Conservation (phyloP, 2,888 invertebrate genomes). For the Belgica antarctica region DNA sequence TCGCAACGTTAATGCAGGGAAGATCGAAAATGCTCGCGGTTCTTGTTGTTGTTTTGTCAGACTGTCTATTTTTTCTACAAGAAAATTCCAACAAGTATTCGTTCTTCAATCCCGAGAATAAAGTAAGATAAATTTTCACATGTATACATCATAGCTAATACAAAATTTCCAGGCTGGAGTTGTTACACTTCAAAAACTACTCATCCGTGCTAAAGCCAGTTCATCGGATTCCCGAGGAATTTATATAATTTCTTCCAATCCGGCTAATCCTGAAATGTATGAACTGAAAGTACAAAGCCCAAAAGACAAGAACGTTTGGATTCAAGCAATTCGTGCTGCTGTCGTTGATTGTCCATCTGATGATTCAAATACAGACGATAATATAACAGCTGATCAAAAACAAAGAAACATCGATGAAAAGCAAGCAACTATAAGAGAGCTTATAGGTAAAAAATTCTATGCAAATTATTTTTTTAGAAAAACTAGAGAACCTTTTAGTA, state of each 20-base stretch:
- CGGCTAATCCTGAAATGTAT: conserved; percentile 93
- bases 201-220: conserved; percentile 92
- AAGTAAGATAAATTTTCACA: conserved; percentile 62
- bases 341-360: conserved; percentile 81
- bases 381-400: conserved; percentile 73
- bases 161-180: conserved; percentile 72
- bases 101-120: conserved; percentile 91
- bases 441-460: conserved; percentile 63
- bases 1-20: conserved; percentile 85
- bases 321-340: conserved; percentile 76
- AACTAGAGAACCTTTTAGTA: neutral
- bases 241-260: conserved; percentile 90
- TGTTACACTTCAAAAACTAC: conserved; percentile 83
- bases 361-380: conserved; percentile 70
- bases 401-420: conserved; percentile 73
- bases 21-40: conserved; percentile 76
- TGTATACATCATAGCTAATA: no score
- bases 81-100: conserved; percentile 91
- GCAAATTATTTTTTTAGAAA: neutral
- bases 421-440: conserved; percentile 74
- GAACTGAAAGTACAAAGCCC: conserved; percentile 85
- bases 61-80: conserved; percentile 86
- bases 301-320: conserved; percentile 88
- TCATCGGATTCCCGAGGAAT: conserved; percentile 77
- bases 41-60: conserved; percentile 84